phyloP scores from a whole-genome alignment of 2,797 vertebrate genomes.

The Fratercula arctica region DNA sequence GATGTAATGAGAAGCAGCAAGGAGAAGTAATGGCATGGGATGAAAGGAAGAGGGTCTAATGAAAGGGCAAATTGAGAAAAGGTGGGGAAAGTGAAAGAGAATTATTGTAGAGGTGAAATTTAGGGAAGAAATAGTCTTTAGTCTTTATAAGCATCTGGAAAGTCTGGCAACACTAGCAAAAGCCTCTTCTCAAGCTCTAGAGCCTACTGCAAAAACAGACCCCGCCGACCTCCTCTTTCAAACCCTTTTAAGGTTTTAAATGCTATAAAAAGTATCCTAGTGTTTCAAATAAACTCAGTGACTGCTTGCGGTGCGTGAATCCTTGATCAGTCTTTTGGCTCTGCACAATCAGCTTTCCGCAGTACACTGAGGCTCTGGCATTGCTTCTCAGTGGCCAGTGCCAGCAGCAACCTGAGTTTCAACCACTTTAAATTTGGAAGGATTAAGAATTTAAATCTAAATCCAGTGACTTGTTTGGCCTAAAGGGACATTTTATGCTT shows the following conservation, averaged over 20 bases:
- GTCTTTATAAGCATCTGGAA: slow-evolving; percentile 5
- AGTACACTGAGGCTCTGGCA: slow-evolving; percentile 45
- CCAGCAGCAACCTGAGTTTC: slow-evolving; percentile 55
- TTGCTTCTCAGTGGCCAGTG: neutral
- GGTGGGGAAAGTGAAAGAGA: neutral
- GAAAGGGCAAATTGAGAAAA: neutral
- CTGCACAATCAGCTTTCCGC: slow-evolving; percentile 40
- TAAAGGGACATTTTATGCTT: neutral
- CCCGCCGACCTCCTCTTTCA: slow-evolving; percentile 33
- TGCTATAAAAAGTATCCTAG: slow-evolving; percentile 29
- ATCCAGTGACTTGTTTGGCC: neutral
- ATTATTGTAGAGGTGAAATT: neutral
- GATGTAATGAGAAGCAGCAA: neutral
- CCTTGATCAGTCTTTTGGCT: slow-evolving; percentile 59
- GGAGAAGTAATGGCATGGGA: neutral
- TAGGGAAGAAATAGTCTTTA: neutral
- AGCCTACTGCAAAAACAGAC: slow-evolving; percentile 43
- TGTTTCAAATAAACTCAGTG: slow-evolving; percentile 51
- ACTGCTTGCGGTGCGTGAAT: slow-evolving; percentile 42
- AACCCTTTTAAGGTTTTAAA: slow-evolving; percentile 32
- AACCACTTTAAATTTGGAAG: slow-evolving; percentile 13
- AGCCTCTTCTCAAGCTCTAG: slow-evolving; percentile 25
- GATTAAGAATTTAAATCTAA: slow-evolving; percentile 18
- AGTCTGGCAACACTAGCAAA: slow-evolving; percentile 9
- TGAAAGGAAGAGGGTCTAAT: neutral